Evolutionary conservation across 2,797 vertebrate genomes (phyloP).

Genomic region (Pseudomugil tenellus): DNA sequence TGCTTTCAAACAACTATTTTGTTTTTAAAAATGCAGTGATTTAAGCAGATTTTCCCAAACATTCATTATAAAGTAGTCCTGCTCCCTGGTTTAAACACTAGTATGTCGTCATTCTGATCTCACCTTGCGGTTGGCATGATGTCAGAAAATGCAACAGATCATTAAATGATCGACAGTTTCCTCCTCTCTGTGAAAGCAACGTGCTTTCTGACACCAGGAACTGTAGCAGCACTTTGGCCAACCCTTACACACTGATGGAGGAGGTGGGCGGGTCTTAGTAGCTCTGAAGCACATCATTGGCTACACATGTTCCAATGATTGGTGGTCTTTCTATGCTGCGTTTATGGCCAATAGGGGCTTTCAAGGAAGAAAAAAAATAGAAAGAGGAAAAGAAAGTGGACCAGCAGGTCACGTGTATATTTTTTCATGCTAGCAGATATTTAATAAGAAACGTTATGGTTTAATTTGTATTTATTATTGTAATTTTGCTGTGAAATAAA

Average conservation of each 20-base stretch:
- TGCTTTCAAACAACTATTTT: conserved; percentile 11
- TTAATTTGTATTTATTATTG: not conserved
- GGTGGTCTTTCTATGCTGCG: conserved; percentile 22
- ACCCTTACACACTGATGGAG: conserved; percentile 61
- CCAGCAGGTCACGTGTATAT: not conserved
- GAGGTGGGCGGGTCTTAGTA: conserved; percentile 38
- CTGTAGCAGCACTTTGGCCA: conserved; percentile 38
- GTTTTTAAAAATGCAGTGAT: not conserved
- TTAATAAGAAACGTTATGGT: not conserved
- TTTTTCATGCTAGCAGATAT: not conserved
- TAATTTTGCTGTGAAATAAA: not conserved
- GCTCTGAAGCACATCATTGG: conserved; percentile 57
- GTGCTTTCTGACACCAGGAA: conserved; percentile 77
- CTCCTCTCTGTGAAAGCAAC: conserved; percentile 60
- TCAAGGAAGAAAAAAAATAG: not conserved
- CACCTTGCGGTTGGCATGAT: conserved; percentile 79
- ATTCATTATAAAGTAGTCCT: not conserved
- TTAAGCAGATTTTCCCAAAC: not conserved
- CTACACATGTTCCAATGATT: conserved; percentile 32
- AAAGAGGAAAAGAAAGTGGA: not conserved
- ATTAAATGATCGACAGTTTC: conserved; percentile 41
- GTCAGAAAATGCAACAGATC: conserved; percentile 41
- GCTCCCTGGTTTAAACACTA: not conserved
- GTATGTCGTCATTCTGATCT: conserved; percentile 30
- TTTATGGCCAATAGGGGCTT: conserved; percentile 22